Conservation (phyloP, 2,113 vertebrate genomes). For the Erythrolamprus reginae region DNA sequence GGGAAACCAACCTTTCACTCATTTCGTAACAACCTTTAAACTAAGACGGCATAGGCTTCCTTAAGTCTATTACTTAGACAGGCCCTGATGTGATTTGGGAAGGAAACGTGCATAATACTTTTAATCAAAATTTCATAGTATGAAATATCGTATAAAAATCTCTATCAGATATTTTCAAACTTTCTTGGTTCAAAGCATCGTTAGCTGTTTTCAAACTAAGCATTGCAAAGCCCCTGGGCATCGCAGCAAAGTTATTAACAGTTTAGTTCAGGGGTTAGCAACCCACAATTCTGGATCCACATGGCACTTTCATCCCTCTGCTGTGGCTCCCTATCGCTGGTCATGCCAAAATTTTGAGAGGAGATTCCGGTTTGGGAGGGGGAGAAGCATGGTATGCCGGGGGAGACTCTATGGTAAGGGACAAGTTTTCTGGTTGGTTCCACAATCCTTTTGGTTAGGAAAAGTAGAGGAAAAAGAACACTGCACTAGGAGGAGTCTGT, state of each 20-base stretch:
- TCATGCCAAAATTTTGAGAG: too few relatives aligned
- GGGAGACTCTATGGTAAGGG: too few relatives aligned
- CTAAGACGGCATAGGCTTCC: background rate
- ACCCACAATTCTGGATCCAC: too few relatives aligned
- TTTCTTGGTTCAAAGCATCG: background rate
- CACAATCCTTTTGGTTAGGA: too few relatives aligned
- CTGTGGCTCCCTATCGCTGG: too few relatives aligned
- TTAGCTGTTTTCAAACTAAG: background rate
- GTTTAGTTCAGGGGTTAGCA: background rate
- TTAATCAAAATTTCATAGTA: background rate
- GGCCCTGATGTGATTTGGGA: background rate
- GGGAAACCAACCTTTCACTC: background rate
- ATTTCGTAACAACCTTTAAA: background rate
- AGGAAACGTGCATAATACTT: background rate
- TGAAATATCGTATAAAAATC: background rate
- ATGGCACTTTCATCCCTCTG: too few relatives aligned
- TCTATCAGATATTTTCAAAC: background rate
- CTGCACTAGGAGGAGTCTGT: too few relatives aligned
- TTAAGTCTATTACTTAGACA: background rate
- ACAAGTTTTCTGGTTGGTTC: too few relatives aligned
- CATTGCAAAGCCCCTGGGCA: background rate
- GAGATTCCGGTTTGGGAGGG: too few relatives aligned
- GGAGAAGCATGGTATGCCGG: too few relatives aligned
- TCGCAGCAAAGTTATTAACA: background rate
- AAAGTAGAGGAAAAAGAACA: too few relatives aligned